Evolutionary conservation across 1,140 invertebrate genomes (phyloP), one percentile per base, ranked within the genome.

Genomic region (Oncopodura yosiiana): DNA sequence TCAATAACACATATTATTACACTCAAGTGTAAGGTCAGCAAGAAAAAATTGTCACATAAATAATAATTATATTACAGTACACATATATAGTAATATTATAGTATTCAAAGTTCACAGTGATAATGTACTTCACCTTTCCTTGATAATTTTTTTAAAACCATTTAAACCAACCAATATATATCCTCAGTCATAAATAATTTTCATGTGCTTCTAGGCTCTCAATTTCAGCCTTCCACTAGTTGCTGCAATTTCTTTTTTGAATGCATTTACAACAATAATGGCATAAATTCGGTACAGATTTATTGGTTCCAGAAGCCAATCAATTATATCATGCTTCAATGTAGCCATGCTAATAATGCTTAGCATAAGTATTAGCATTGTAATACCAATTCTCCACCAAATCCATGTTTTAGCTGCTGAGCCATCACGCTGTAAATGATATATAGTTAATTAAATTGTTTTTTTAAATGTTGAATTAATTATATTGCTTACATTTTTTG

Each of bases 151-250:
- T n/a, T n/a, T n/a, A n/a, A n/a, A n/a, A n/a, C n/a, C n/a, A n/a
- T n/a, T n/a, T n/a, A n/a, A n/a, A n/a, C n/a, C n/a, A n/a, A n/a
- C n/a, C n/a, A n/a, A n/a, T n/a, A n/a, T n/a, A n/a, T n/a, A n/a
- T n/a, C n/a, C n/a, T n/a, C n/a, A n/a, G n/a, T n/a, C n/a, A n/a
- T n/a, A n/a, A n/a, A n/a, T n/a, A n/a, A n/a, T n/a, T n/a, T n/a
- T n/a, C 44, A 48, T 16, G 18, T 16, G n/a, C n/a, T 24, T 49
- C 29, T 51, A 56, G 42, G 53, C 53, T 44, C 53, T 49, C n/a
- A 56, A 21, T 38, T 56, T 56, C n/a, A 56, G 42, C 49, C 53
- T 36, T 36, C 53, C 45, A 49, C 45, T 49, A 3, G 53, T 56
- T 27, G 53, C 53, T 5, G 38, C 37, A 30, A 56, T 56, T 16